Conservation (phyloP, 2,888 invertebrate species). For the Hartigia nigra region DNA sequence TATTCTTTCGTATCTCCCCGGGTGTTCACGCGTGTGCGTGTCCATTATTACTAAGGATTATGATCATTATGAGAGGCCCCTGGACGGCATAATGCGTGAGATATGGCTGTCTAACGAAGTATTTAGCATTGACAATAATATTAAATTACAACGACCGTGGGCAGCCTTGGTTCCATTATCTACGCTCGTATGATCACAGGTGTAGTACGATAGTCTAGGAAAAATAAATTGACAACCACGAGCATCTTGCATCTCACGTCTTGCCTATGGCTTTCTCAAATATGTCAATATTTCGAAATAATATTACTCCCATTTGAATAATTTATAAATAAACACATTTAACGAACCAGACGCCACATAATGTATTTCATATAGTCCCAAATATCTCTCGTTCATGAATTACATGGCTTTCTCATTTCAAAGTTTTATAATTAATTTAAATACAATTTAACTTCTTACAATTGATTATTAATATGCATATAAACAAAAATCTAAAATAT, state of each 20-base stretch:
- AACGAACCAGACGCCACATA: not conserved
- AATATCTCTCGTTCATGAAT: not conserved
- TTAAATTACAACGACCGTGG: conserved; percentile 34
- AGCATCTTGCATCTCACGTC: not conserved
- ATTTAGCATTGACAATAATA: conserved; percentile 45
- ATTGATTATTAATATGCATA: not conserved
- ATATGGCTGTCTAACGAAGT: conserved; percentile 44
- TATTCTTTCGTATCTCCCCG: conserved; percentile 13
- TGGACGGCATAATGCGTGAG: conserved; percentile 34
- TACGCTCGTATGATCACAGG: not conserved
- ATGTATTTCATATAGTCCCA: not conserved
- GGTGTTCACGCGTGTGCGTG: conserved; percentile 6
- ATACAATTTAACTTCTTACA: not conserved
- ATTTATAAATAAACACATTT: not conserved
- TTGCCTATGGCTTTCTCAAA: not conserved
- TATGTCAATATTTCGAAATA: not conserved
- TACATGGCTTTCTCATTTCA: not conserved
- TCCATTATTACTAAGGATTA: conserved; percentile 18
- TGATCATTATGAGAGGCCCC: conserved; percentile 30
- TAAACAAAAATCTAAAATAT: not conserved
- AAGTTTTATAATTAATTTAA: not conserved
- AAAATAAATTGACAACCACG: not conserved
- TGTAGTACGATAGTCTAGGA: not conserved
- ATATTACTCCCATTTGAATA: not conserved
- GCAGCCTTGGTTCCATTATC: not conserved